Evolutionary conservation across 2,888 invertebrate genomes (phyloP), one percentile per base, ranked within the genome.

Genomic region (Augiades crinisus): DNA sequence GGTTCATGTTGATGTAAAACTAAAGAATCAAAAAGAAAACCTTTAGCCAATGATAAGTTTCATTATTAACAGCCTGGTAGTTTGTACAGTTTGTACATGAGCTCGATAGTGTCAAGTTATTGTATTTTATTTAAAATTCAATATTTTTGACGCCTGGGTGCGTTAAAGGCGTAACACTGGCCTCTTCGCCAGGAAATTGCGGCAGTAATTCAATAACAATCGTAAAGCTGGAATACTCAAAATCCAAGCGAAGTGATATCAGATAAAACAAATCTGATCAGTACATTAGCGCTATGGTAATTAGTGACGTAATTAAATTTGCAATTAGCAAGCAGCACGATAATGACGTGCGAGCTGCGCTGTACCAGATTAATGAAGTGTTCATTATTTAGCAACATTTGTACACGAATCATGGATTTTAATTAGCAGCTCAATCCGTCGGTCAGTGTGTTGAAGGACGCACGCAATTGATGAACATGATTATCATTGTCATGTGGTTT

Each of bases 371-470:
- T 27, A 50, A 43, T 43, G 43, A 43, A 43, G 50, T 36, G 50
- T 50, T 43, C 50, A 43, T 43, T 43, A 50, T 50, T 50, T 43
- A 43, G 43, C 19, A 41, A 34, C 41, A 43, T 43, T 50, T 50
- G 50, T 36, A 43, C 36, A 27, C 19, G 50, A 21, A 50, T 37
- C 36, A 27, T 27, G 50, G 30, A 50, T 37, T 43, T 50, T 36
- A 50, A 50, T 43, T 19, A 49, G 50, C 22, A 30, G 41, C 34
- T 49, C 36, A 36, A 36, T 36, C 36, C 30, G 43, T 36, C n/a
- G 34, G 27, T 14, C 27, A 50, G 13, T 36, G 21, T 50, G 50
- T 50, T 43, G 34, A 33, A 33, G 21, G 10, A 30, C 4, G 1
- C 3, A 24, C 12, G 16, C 19, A 33, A 44, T 44, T 44, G 19